Evolutionary conservation across 1,140 invertebrate species (phyloP).

Genomic region (Formica selysi): DNA sequence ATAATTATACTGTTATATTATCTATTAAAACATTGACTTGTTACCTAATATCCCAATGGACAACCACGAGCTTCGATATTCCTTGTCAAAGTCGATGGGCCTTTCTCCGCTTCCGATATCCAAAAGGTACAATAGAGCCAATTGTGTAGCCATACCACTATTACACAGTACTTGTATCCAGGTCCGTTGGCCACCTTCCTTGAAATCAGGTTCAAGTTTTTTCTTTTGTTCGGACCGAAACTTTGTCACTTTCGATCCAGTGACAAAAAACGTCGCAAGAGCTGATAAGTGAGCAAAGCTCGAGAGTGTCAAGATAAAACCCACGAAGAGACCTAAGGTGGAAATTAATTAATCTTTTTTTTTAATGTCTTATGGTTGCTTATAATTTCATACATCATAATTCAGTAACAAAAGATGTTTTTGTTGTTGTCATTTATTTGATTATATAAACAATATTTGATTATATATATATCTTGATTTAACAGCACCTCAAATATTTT

Average conservation of each 20-base stretch:
- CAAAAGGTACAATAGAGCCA: slow-evolving; percentile 93
- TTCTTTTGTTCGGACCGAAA: slow-evolving; percentile 90
- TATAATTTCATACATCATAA: neutral
- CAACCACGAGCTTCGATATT: slow-evolving; percentile 94
- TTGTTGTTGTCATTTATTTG: neutral
- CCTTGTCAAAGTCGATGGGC: slow-evolving; percentile 92
- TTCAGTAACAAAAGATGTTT: neutral
- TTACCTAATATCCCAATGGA: slow-evolving; percentile 92
- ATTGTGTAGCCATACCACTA: slow-evolving; percentile 93
- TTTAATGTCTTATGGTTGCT: neutral
- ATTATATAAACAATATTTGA: neutral
- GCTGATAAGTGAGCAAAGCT: slow-evolving; percentile 92
- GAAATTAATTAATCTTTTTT: slow-evolving; percentile 14
- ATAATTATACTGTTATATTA: neutral
- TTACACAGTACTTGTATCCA: slow-evolving; percentile 97
- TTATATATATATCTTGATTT: too few relatives aligned
- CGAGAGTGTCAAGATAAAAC: slow-evolving; percentile 93
- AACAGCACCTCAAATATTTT: too few relatives aligned
- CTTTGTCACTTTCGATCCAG: slow-evolving; percentile 94
- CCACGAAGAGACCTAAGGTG: slow-evolving; percentile 90
- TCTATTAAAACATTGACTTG: slow-evolving; percentile 36
- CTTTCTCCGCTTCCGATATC: slow-evolving; percentile 93
- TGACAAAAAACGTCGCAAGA: slow-evolving; percentile 93
- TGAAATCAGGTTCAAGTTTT: slow-evolving; percentile 92
- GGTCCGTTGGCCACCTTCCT: slow-evolving; percentile 95